Base-by-base conservation (phyloP, 2,888 invertebrate species). In the Elmis aenea region DNA sequence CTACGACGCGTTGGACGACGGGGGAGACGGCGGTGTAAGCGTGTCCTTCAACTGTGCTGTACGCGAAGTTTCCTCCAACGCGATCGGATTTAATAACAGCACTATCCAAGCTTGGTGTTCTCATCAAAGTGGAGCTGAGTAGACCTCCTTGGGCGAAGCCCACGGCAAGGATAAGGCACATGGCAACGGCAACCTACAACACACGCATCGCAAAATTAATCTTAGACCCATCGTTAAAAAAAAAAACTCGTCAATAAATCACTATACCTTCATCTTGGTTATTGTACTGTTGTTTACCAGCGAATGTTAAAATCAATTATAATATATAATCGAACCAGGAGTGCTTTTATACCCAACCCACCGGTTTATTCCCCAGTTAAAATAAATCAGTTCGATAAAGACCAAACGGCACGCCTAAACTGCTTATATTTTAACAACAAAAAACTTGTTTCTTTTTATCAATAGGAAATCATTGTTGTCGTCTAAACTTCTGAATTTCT, bases 41-140 rank as follows among this genome's bases (percentile, higher is more conserved):
- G 51, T 73, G 73, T 41, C 67, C 69, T 58, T 74, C 73, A 27
- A 69, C 62, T 25, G 70, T 68, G 51, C 69, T 71, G 61, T 75
- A 75, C 21, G 73, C 73, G 57, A 75, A 75, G 61, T 72, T 74
- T 35, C 73, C 72, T 33, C 73, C 74, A 35, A 73, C 51, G 15
- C 71, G 63, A 46, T 72, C 69, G 18, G 69, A 69, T 56, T 69
- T 67, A 57, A 74, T 70, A 50, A 73, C 62, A 42, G 74, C 72
- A 28, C 69, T 69, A 63, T 74, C 74, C 45, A 68, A 62, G 48
- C 61, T 59, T 15, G 74, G 74, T 5, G 69, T 66, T 31, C 72
- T 64, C 29, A 68, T 53, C 27, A 67, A 43, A 29, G 57, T 48
- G 8, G 51, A 41, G 6, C 54, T 31, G 3, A 59, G 52, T 15